Evolutionary conservation across 1,140 invertebrate genomes (phyloP), one percentile per base, ranked within the genome.

Genomic region (Bombus breviceps): DNA sequence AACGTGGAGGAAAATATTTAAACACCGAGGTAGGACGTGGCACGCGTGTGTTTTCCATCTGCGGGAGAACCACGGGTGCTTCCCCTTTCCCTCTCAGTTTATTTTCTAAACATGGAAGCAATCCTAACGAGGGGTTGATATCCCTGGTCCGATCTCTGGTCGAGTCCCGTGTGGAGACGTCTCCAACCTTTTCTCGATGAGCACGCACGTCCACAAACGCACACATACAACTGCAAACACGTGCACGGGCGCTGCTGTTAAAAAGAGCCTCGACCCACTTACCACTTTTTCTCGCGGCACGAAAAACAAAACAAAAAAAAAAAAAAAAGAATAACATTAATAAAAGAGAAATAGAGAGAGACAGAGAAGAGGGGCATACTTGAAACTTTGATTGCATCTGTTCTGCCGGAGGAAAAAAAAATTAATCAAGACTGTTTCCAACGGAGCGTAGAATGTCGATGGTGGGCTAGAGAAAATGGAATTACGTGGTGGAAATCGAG

Each of bases 61-160:
- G 47, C 0, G 25, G 34, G 3, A 22, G 34, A 32, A 64, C 76
- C 47, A 22, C 43, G 4, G 22, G 0, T 1, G 9, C 39, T 32
- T 41, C 18, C n/a, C n/a, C 37, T 59, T 8, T 47, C n/a, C 62
- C 43, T 25, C 3, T 1, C 28, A 13, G 85, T 90, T 90, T 89
- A 87, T 90, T 90, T 88, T 90, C 87, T 81, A 90, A 90, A 90
- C 89, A 90, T 76, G 83, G 89, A 90, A 89, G 89, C 89, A 85
- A 87, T 89, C 75, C 89, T 64, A 10, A 37, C 39, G 22, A 22
- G 75, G 43, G 59, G 76, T 66, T 59, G 25, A 28, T 12, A 59
- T 28, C 57, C 59, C 12, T n/a, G 6, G 47, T 53, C 18, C 47
- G 18, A 53, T 53, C 47, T 53, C 47, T 53, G 47, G 47, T 53